Base-by-base conservation (phyloP, 92 coral and sea anemone species). In the Umimayanthus kanabou region DNA sequence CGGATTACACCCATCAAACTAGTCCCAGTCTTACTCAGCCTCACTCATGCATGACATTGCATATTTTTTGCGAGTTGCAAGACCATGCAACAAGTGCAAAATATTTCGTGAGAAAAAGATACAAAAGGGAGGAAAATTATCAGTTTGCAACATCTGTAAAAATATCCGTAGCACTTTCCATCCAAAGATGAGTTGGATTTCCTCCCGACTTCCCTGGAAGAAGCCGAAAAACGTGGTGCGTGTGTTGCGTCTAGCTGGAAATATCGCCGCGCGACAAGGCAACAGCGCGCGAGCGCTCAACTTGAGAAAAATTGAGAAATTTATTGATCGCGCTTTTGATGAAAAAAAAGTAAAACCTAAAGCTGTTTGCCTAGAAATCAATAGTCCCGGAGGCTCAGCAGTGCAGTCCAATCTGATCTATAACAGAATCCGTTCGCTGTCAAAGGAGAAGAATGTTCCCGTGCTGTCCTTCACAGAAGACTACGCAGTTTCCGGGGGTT, bases 281-380 rank as follows among this genome's bases (percentile, higher is more conserved):
- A 76, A 80, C 22, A 79, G 91, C 25, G 77, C 65, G 2, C 78
- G 87, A 29, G 80, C 76, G 9, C 65, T 95, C 5, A 94, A 94
- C 76, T 83, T 95, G 43, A 85, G 89, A 50, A 79, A 81, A 20
- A 85, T 95, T 16, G 97, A 95, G 76, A 95, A 92, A 71, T 25
- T 88, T 42, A 86, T 95, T 61, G 97, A 88, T 77, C 77, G 71
- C 22, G 98, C 98, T 26, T 94, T 95, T 49, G 94, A 91, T 82
- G 79, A 69, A 74, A 91, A 92, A 47, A 94, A 84, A 81, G 90
- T 92, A 15, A 94, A 89, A 30, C 97, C 97, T 4, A 92, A 88
- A 80, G 97, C 98, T 20, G 97, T 95, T 33, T 94, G 98, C 76
- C 88, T 95, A 9, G 97, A 95, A 88, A 85, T 95, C 13, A 94